These are phyloP conservation scores for Oreamnos americanus DNA, from an alignment of 2,113 vertebrate genomes.

Conservation along the genomic window DNA sequence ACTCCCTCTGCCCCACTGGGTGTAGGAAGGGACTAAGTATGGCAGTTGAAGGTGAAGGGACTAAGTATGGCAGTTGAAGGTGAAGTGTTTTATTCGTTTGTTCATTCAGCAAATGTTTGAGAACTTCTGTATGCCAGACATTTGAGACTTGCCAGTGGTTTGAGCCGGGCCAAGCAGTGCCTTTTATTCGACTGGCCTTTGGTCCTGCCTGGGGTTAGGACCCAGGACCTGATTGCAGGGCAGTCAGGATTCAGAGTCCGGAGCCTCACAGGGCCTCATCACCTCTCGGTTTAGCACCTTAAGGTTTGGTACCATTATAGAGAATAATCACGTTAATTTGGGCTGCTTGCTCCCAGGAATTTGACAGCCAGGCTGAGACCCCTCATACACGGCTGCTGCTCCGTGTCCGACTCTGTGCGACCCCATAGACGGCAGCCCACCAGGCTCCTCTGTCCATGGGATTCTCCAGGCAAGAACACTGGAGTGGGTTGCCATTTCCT, in stretches of 20 bases:
- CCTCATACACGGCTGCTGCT: not conserved
- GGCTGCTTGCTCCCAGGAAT: not conserved
- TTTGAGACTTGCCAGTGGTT: not conserved
- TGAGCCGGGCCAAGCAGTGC: not conserved
- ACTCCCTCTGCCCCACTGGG: fast-evolving
- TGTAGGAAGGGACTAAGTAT: not conserved
- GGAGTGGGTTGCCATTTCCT: too few species aligned
- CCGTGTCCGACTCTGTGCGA: too few species aligned
- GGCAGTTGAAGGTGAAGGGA: constrained; percentile 12
- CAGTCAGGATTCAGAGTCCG: not conserved
- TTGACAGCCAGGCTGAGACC: not conserved
- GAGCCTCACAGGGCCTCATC: not conserved
- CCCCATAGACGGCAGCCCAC: too few species aligned
- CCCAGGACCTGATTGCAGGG: not conserved
- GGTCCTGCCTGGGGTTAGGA: not conserved
- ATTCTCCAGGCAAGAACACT: too few species aligned
- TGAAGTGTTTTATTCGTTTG: constrained; percentile 44
- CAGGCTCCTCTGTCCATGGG: too few species aligned
- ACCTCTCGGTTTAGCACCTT: constrained; percentile 21
- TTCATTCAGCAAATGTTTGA: constrained; percentile 36
- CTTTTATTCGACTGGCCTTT: not conserved
- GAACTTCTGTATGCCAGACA: not conserved
- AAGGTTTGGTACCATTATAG: not conserved
- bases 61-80: not conserved
- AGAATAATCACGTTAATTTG: not conserved